Conservation (phyloP, 2,797 vertebrate genomes). For the Myotis vivesi region DNA sequence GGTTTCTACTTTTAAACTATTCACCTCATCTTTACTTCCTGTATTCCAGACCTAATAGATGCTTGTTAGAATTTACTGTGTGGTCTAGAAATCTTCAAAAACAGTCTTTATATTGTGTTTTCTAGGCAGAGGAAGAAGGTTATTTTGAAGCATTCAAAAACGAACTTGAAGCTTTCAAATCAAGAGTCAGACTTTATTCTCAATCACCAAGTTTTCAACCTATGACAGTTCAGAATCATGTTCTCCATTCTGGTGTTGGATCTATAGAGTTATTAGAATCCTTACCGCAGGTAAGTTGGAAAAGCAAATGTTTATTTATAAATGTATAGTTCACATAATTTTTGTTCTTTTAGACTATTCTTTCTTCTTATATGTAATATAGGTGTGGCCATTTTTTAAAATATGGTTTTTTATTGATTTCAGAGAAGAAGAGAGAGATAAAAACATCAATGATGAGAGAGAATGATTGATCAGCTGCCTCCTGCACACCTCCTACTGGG, state of each 20-base stretch:
- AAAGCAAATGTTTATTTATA: constrained; percentile 19
- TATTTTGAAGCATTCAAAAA: constrained; percentile 96
- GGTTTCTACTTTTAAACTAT: background rate
- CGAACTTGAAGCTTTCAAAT: constrained; percentile 95
- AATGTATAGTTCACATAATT: background rate
- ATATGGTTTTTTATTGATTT: background rate
- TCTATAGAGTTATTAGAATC: constrained; percentile 87
- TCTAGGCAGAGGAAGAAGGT: constrained; percentile 92
- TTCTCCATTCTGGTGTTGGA: constrained; percentile 79
- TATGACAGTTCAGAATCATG: constrained; percentile 78
- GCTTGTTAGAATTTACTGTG: constrained; percentile 19
- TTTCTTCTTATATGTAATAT: background rate
- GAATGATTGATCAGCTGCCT: too few species aligned
- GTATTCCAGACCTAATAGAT: background rate
- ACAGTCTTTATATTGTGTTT: constrained; percentile 53
- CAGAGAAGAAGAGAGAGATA: too few species aligned
- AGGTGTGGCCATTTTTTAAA: background rate
- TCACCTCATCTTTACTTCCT: background rate
- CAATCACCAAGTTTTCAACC: constrained; percentile 83
- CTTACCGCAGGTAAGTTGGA: constrained; percentile 87
- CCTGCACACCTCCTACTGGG: too few species aligned
- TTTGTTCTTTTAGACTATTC: background rate
- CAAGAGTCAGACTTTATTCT: constrained; percentile 88
- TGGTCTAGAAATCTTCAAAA: constrained; percentile 35
- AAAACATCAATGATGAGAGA: too few species aligned